Percentiles rank a stretch among this genome's conserved stretches.
Evolutionary conservation across 2,888 invertebrate genomes (phyloP).

Genomic region (Adineta ricciae): DNA sequence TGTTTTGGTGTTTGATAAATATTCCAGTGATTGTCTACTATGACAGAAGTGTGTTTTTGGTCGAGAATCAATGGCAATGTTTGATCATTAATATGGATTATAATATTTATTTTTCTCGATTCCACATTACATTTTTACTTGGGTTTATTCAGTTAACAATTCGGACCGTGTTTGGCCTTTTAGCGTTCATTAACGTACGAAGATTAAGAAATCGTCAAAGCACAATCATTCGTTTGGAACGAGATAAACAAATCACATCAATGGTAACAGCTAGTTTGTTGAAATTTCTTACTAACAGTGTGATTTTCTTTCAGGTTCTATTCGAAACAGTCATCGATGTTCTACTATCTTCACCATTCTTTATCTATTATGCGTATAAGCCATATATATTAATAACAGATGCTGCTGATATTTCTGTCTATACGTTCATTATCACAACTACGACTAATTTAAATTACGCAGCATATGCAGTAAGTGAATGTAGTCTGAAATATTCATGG

Average conservation of each 20-base stretch:
- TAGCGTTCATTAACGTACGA: background rate
- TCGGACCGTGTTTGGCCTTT: background rate
- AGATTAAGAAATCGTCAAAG: background rate
- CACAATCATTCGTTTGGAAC: background rate
- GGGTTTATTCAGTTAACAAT: background rate
- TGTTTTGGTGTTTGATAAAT: background rate
- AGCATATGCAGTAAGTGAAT: no score
- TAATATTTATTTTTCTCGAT: background rate
- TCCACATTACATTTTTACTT: background rate
- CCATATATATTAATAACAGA: no score
- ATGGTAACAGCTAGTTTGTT: background rate
- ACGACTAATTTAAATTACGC: no score
- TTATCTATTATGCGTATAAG: no score
- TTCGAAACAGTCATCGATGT: background rate
- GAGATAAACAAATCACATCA: background rate
- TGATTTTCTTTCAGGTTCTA: background rate
- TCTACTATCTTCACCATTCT: background rate
- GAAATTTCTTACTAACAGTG: background rate
- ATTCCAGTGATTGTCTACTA: background rate
- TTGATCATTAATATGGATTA: background rate
- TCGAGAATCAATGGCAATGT: background rate
- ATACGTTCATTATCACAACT: no score
- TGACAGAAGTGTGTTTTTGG: background rate
- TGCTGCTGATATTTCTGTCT: no score
- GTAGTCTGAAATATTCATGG: no score